Evolutionary conservation across 2,888 invertebrate genomes (phyloP), one percentile per base, ranked within the genome.

Genomic region (Tricholauxania praeusta): DNA sequence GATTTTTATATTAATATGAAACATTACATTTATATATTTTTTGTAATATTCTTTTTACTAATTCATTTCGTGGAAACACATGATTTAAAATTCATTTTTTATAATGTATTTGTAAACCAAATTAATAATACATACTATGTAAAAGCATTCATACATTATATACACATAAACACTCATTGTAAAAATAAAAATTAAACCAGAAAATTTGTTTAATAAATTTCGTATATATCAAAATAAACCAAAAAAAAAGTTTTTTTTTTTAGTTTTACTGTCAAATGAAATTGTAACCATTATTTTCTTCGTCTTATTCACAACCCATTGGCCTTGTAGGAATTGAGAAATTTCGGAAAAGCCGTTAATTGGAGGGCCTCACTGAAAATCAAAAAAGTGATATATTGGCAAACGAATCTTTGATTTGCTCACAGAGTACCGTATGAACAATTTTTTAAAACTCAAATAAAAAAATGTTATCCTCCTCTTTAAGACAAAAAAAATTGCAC

Each of bases 191-290:
- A 10, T 39, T 69, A 72, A 72, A 74, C 71, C 72, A 73, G 65
- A 74, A 66, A 74, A 71, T 76, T 68, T 77, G 75, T 72, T 75
- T 74, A 77, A 74, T 75, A 73, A 77, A 77, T 75, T 77, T 74
- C 75, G 67, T 75, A 77, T 74, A 72, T 73, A 73, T 71, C 70
- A 72, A 51, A 73, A 66, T 73, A 67, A 66, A 71, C 71, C 59
- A 73, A 53, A 74, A 72, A 65, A 14, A 49, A 53, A 68, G 49
- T 22, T 66, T 52, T 64, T 32, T 39, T 39, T 51, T 51, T 5
- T 52, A 19, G 48, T 28, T 17, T 17, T 53, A 28, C 48, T 39
- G 7, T 39, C 6, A 4, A 5, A 39, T 39, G 39, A 28, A 28
- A 28, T 4, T 28, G 28, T 28, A 28, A 28, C 3, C 28, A 28